Percentiles rank a stretch among this genome's conserved stretches.
Conservation (phyloP, 2,888 invertebrate species). For the Philereme transversata region DNA sequence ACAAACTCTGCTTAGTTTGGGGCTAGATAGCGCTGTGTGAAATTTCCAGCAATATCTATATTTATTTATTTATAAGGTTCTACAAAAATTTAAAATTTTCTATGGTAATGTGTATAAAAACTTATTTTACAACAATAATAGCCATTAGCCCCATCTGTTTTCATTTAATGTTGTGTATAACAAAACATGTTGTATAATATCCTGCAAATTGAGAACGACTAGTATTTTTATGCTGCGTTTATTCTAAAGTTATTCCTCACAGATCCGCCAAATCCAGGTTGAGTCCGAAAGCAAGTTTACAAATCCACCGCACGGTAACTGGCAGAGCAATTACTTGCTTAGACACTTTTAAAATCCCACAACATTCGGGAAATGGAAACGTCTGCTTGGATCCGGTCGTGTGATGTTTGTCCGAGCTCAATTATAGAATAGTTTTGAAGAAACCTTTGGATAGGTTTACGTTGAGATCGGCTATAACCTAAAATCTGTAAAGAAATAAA, state of each 20-base stretch:
- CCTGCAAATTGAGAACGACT: not conserved
- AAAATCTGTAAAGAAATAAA: no score
- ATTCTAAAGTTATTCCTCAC: not conserved
- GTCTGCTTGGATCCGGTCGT: conserved; percentile 46
- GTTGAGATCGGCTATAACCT: no score
- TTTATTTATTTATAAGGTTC: no score
- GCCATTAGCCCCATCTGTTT: no score
- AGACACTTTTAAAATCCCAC: conserved; percentile 77
- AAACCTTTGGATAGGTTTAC: conserved; percentile 1
- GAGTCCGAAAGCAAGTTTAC: conserved; percentile 48
- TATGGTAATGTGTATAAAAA: no score
- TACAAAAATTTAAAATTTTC: no score
- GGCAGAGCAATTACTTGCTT: conserved; percentile 80
- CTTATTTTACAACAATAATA: no score
- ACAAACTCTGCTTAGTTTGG: no score
- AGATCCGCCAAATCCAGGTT: conserved; percentile 9
- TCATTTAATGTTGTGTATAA: no score
- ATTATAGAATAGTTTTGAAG: conserved; percentile 20
- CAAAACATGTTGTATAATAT: not conserved
- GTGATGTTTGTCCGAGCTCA: conserved; percentile 23
- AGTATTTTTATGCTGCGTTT: not conserved
- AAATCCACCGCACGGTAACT: conserved; percentile 66
- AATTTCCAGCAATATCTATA: no score
- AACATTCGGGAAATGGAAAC: conserved; percentile 73
- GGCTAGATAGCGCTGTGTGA: no score